Evolutionary conservation across 2,113 vertebrate genomes (phyloP).

Genomic region (Cervus canadensis): DNA sequence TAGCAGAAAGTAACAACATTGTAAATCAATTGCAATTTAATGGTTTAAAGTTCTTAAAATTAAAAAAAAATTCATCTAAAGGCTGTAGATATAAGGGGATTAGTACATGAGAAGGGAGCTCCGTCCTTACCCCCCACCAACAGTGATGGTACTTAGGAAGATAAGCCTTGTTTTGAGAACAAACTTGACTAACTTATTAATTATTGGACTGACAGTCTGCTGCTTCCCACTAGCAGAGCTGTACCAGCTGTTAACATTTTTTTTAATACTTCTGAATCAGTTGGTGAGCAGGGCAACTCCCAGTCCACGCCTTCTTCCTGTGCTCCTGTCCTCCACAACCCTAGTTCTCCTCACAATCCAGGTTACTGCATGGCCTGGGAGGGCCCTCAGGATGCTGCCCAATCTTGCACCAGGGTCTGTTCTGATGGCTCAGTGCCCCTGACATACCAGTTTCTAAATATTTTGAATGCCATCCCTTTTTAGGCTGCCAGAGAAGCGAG

Average conservation of each 20-base stretch:
- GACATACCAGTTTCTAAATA: neutral
- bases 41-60: neutral
- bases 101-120: neutral
- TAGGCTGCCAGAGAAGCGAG: neutral
- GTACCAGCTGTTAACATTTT: neutral
- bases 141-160: neutral
- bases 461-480: neutral
- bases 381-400: neutral
- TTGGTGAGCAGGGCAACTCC: neutral
- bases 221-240: neutral
- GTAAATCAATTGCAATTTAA: neutral
- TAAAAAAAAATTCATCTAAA: neutral
- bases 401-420: neutral
- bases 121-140: neutral
- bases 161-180: constrained; percentile 11
- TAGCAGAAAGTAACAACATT: neutral
- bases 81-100: neutral
- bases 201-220: neutral
- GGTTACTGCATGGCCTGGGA: neutral
- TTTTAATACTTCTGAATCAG: neutral
- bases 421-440: neutral
- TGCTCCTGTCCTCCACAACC: neutral
- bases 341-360: neutral
- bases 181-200: neutral
- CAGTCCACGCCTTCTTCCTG: neutral